Conservation (phyloP, 2,113 vertebrate genomes). For the Hepsetus odoe region DNA sequence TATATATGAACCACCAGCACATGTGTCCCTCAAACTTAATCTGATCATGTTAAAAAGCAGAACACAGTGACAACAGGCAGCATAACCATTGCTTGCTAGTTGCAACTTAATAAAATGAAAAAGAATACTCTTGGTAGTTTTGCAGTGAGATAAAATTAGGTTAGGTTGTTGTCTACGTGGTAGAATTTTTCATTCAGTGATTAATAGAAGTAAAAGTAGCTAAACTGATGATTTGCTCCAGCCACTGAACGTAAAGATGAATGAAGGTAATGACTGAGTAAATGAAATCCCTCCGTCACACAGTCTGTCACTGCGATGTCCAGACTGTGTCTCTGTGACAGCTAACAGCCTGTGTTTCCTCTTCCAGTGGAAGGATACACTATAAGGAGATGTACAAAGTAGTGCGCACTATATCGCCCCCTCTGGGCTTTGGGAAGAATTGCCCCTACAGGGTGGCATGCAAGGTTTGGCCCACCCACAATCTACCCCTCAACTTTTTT, state of each 20-base stretch:
- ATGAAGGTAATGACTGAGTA: background rate
- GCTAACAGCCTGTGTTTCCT: slow-evolving; percentile 88
- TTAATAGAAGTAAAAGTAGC: too few species aligned
- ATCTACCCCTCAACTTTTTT: slow-evolving; percentile 66
- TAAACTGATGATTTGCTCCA: too few species aligned
- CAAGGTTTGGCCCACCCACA: slow-evolving; percentile 92
- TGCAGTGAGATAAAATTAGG: too few species aligned
- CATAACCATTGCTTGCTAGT: too few species aligned
- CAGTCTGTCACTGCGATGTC: slow-evolving; percentile 9
- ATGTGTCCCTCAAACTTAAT: too few species aligned
- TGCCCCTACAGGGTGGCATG: slow-evolving; percentile 99
- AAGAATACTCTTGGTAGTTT: too few species aligned
- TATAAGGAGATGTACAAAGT: slow-evolving; percentile 99
- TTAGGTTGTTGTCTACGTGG: too few species aligned
- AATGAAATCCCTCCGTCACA: background rate
- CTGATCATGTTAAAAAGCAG: too few species aligned
- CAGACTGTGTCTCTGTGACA: slow-evolving; percentile 13
- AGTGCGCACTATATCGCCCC: slow-evolving; percentile 98
- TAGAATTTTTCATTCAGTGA: too few species aligned
- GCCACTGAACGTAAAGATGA: too few species aligned
- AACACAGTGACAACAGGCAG: too few species aligned
- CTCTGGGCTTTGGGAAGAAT: slow-evolving; percentile 99
- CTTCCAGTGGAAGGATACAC: slow-evolving; percentile 96
- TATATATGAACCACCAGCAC: background rate
- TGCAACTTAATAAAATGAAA: too few species aligned